These are phyloP conservation scores for Syngnathus typhle DNA, from an alignment of 2,113 vertebrate genomes.

Conservation along the genomic window DNA sequence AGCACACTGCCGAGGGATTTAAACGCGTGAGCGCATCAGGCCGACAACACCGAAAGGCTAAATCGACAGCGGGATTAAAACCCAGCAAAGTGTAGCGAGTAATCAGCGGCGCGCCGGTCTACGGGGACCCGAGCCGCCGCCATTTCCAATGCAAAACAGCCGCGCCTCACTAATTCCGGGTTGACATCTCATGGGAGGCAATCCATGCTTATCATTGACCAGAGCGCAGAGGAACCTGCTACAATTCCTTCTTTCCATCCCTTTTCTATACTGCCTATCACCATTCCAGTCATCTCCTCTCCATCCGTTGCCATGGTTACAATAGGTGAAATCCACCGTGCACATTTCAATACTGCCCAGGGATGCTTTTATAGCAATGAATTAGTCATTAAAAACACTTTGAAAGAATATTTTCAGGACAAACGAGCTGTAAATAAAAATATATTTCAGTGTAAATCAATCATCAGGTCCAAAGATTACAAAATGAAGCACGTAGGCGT, in stretches of 20 bases:
- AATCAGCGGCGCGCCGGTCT: constrained; percentile 42
- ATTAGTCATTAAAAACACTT: no score
- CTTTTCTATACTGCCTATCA: not conserved
- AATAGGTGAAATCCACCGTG: no score
- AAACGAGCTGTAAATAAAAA: no score
- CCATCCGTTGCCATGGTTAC: no score
- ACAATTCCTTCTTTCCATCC: constrained; percentile 6
- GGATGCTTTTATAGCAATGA: no score
- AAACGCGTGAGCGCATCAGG: constrained; percentile 12
- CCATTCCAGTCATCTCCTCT: not conserved
- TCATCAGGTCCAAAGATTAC: no score
- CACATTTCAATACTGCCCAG: no score
- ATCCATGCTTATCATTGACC: constrained; percentile 50
- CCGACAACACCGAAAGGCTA: not conserved
- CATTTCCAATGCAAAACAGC: constrained; percentile 58
- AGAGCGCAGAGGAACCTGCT: constrained; percentile 3
- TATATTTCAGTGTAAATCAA: no score
- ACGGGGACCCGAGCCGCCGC: constrained; percentile 46
- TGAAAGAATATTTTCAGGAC: no score
- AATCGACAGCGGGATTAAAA: not conserved
- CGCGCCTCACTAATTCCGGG: constrained; percentile 48
- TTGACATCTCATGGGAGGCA: constrained; percentile 42
- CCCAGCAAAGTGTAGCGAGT: not conserved
- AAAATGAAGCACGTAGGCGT: no score
- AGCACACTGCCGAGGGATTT: no score